Evolutionary conservation across 2,797 vertebrate species (phyloP), one percentile per base, ranked within the genome.

Genomic region (Pangasius mekongensis): DNA sequence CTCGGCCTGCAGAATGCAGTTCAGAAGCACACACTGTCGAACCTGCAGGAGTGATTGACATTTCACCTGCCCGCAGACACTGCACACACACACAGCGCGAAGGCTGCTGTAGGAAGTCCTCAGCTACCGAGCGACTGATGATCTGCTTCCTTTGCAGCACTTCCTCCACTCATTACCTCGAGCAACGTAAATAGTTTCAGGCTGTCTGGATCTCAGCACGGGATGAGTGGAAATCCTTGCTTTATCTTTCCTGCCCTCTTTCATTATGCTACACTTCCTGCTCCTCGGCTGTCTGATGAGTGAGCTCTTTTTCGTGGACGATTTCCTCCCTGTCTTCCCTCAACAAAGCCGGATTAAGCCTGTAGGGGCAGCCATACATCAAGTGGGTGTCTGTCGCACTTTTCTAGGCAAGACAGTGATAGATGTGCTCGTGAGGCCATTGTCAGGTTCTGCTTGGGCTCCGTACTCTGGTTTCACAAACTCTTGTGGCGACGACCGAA

Each of bases 101-200:
- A 5, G 66, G 66, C 27, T 27, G 80, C 83, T 27, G 33, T 20
- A 89, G 89, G 90, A 91, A 86, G 91, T 85, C 52, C n/a, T 7
- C 83, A 27, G 83, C 81, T 88, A 20, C 83, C 73, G 80, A 18
- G 73, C 33, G 47, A 67, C 43, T 60, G 52, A 83, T 87, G 73
- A 54, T 83, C 86, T 80, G 83, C 85, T 90, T 91, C 88, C 89
- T 86, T n/a, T 30, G 69, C 87, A 56, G 73, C 83, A 36, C 66
- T 90, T 92, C 91, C 89, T 92, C 30, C 64, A 16, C 86, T 89
- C 80, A 78, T 89, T 91, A 85, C 69, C 86, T 54, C 74, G 18
- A 84, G 66, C 74, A 49, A n/a, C 36, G 56, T 18, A 73, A 64
- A 87, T 69, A 60, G 2, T 18, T 82, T 86, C 81, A 74, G 69